A percentile compares a stretch with the other conserved stretches of the same genome.
phyloP scores from a whole-genome alignment of 1,140 invertebrate genomes.

The Aleiodes sp. region DNA sequence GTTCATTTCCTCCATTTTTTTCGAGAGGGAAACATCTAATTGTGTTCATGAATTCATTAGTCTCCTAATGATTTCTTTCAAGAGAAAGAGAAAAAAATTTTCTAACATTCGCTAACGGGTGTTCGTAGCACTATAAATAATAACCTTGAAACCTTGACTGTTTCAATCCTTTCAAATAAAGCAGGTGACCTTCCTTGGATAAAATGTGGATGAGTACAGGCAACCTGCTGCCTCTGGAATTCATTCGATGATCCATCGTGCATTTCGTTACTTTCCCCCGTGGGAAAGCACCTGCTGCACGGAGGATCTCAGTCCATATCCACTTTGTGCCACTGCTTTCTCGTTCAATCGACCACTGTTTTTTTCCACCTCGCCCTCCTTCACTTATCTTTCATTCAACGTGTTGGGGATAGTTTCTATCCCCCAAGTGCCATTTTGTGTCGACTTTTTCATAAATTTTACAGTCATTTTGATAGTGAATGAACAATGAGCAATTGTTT shows the following conservation, averaged over 20 bases:
- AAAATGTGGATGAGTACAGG: background rate
- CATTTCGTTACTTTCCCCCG: slow-evolving; percentile 5
- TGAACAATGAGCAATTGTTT: too few relatives aligned
- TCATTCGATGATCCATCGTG: slow-evolving; percentile 12
- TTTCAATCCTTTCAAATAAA: slow-evolving; percentile 49
- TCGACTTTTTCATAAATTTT: too few relatives aligned
- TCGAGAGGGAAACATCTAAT: slow-evolving; percentile 33
- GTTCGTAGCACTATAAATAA: slow-evolving; percentile 56
- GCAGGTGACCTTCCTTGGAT: slow-evolving; percentile 49
- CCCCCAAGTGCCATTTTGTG: too few relatives aligned
- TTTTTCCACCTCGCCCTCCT: too few relatives aligned
- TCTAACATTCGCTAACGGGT: too few relatives aligned
- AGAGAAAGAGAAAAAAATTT: too few relatives aligned
- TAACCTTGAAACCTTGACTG: slow-evolving; percentile 47
- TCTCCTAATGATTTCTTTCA: slow-evolving; percentile 51
- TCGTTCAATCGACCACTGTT: background rate
- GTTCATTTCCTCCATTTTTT: slow-evolving; percentile 39
- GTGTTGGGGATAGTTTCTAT: background rate
- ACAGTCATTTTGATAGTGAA: too few relatives aligned
- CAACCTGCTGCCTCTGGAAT: slow-evolving; percentile 8
- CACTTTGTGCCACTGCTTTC: background rate
- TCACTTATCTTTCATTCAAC: background rate
- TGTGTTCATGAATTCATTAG: slow-evolving; percentile 59
- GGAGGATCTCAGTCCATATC: background rate
- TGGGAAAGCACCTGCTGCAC: slow-evolving; percentile 48